Conservation (phyloP, 1,140 invertebrate species). For the Phocides pigmalion region DNA sequence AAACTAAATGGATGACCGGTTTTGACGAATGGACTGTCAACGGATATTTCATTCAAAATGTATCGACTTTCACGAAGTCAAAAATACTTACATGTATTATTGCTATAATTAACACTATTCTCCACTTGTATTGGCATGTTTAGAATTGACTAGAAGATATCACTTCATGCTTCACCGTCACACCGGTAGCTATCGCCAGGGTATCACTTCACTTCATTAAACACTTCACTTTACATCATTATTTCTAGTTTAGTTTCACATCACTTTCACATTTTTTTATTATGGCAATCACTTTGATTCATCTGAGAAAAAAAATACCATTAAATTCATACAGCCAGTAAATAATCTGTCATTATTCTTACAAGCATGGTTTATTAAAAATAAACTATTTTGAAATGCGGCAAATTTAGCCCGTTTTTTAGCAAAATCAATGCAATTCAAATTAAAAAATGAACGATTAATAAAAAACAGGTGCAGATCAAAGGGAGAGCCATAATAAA, state of each 20-base stretch:
- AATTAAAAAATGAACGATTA: neutral
- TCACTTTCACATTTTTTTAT: slow-evolving; percentile 34
- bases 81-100: slow-evolving; percentile 72
- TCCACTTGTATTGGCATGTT: slow-evolving; percentile 78
- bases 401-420: too few species aligned
- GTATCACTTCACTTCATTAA: slow-evolving; percentile 40
- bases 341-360: too few species aligned
- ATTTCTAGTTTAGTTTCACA: slow-evolving; percentile 35
- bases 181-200: slow-evolving; percentile 39
- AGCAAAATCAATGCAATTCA: too few species aligned
- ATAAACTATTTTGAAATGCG: too few species aligned
- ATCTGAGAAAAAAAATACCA: neutral
- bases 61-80: neutral
- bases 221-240: slow-evolving; percentile 42
- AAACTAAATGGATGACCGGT: neutral
- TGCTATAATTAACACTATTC: slow-evolving; percentile 67
- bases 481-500: slow-evolving; percentile 16
- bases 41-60: neutral
- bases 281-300: slow-evolving; percentile 20
- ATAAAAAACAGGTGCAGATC: slow-evolving; percentile 3
- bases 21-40: neutral
- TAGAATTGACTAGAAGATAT: slow-evolving; percentile 47
- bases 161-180: slow-evolving; percentile 52
- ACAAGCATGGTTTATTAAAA: too few species aligned
- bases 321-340: too few species aligned